phyloP scores from a whole-genome alignment of 1,140 invertebrate genomes.

The Cotesia chilonis region DNA sequence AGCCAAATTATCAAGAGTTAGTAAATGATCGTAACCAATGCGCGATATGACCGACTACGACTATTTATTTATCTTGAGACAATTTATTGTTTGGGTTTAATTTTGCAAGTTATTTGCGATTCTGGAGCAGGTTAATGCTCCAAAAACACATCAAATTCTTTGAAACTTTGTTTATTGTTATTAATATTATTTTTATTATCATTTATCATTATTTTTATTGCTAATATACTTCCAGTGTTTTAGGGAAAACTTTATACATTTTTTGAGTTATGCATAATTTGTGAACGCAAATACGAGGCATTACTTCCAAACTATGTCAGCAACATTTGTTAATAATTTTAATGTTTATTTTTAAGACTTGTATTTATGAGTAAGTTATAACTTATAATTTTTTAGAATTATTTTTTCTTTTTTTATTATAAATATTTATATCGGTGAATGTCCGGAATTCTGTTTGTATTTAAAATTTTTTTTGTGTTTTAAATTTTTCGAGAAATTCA shows the following conservation, averaged over 20 bases:
- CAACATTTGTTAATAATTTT: not conserved
- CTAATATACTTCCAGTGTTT: no score
- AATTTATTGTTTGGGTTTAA: slow-evolving; percentile 31
- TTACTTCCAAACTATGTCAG: not conserved
- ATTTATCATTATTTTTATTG: no score
- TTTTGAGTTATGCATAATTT: not conserved
- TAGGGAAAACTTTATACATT: no score
- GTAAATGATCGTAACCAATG: not conserved
- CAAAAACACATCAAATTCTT: not conserved
- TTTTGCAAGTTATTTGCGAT: not conserved
- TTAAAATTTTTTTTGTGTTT: no score
- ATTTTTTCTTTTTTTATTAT: no score
- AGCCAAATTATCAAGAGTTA: not conserved
- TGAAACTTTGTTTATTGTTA: no score
- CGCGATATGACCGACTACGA: not conserved
- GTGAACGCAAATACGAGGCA: not conserved
- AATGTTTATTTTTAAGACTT: not conserved
- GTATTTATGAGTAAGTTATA: not conserved
- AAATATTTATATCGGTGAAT: no score
- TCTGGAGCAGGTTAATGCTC: not conserved
- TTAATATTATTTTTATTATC: no score
- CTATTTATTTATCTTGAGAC: slow-evolving; percentile 19
- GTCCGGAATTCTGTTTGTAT: no score
- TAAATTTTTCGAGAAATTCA: no score
- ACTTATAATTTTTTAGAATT: no score